phyloP scores from a whole-genome alignment of 2,113 vertebrate genomes.

The Turnix velox region DNA sequence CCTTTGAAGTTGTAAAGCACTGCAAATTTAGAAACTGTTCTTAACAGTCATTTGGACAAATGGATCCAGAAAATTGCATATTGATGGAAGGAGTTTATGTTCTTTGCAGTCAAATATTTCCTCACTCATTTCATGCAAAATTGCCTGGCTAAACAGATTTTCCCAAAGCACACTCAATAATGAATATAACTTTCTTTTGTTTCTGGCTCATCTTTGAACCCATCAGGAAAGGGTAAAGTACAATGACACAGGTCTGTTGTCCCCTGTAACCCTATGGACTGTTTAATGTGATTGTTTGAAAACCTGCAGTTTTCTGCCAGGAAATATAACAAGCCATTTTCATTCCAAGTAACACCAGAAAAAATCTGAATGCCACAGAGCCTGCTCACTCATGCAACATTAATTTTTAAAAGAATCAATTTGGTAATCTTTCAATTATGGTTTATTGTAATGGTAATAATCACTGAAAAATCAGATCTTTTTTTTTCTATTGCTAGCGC shows the following conservation, averaged over 20 bases:
- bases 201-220: slow-evolving; percentile 45
- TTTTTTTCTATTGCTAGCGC: background rate
- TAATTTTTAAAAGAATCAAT: slow-evolving; percentile 70
- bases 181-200: slow-evolving; percentile 48
- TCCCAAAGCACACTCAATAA: slow-evolving; percentile 43
- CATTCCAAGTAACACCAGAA: slow-evolving; percentile 24
- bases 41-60: slow-evolving; percentile 59
- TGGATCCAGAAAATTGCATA: slow-evolving; percentile 54
- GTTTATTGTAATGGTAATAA: slow-evolving; percentile 49
- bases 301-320: slow-evolving; percentile 41
- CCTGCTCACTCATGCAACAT: slow-evolving; percentile 25
- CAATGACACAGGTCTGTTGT: slow-evolving; percentile 46
- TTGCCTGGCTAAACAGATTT: slow-evolving; percentile 56
- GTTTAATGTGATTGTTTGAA: slow-evolving; percentile 47
- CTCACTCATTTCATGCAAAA: slow-evolving; percentile 38
- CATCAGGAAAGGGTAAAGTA: slow-evolving; percentile 48
- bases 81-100: slow-evolving; percentile 55
- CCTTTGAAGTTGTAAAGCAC: slow-evolving; percentile 19
- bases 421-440: slow-evolving; percentile 65
- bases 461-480: slow-evolving; percentile 3
- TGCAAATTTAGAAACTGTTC: slow-evolving; percentile 28
- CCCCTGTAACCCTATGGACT: slow-evolving; percentile 43
- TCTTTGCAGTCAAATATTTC: slow-evolving; percentile 58
- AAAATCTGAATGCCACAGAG: slow-evolving; percentile 12
- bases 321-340: slow-evolving; percentile 43